Conservation (phyloP, 1,140 invertebrate species). For the Dufourea novaeangliae region DNA sequence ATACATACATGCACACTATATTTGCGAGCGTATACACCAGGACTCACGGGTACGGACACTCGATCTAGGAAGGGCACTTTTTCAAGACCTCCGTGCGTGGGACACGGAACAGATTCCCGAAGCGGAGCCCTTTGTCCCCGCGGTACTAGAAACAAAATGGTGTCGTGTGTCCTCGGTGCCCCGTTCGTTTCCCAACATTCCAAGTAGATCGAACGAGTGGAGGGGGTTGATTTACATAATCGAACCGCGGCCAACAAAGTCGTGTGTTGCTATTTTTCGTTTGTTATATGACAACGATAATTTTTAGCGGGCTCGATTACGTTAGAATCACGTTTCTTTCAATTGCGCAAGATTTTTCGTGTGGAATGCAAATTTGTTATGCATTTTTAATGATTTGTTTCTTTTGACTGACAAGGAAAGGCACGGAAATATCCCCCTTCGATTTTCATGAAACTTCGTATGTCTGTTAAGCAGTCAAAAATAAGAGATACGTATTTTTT, state of each 20-base stretch:
- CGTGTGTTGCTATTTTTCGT: background rate
- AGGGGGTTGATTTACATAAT: slow-evolving; percentile 2
- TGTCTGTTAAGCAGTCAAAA: no score
- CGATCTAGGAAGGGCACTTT: slow-evolving; percentile 16
- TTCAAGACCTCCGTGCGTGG: slow-evolving; percentile 16
- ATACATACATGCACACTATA: slow-evolving; percentile 34
- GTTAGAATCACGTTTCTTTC: background rate
- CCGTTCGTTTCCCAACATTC: background rate
- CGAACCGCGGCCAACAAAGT: background rate
- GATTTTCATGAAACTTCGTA: no score
- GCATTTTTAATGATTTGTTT: no score
- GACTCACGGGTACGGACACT: slow-evolving; percentile 36
- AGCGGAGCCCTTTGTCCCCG: background rate
- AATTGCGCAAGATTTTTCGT: background rate
- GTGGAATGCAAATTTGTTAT: background rate
- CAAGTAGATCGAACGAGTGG: background rate
- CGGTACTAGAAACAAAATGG: slow-evolving; percentile 5
- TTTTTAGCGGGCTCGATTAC: background rate
- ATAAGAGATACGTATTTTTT: no score
- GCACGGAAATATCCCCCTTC: no score
- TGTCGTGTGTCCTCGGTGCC: background rate
- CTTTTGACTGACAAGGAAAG: no score
- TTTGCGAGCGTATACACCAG: background rate
- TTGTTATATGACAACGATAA: background rate
- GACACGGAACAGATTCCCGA: slow-evolving; percentile 13